Evolutionary conservation across 2,797 vertebrate species (phyloP), one percentile per base, ranked within the genome.

Genomic region (Semaprochilodus insignis): DNA sequence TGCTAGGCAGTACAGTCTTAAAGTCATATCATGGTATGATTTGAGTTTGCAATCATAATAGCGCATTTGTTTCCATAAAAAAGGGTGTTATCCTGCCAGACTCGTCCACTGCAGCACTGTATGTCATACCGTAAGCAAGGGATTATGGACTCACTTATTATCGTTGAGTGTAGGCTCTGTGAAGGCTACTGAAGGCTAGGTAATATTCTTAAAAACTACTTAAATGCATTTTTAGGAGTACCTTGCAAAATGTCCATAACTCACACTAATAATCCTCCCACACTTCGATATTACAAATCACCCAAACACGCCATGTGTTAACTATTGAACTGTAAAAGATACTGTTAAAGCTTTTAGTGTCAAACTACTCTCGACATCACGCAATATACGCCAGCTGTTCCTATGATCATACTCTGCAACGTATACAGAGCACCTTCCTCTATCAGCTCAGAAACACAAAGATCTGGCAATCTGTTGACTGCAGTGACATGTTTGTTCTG

Each of bases 31-130:
- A 52, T 16, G 23, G 19, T n/a, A 34, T 23, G 31, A 74, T 74
- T 74, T 57, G 19, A 23, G 55, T 57, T 74, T 31, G 51, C 16
- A 27, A 54, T 54, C 23, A 34, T 65, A 36, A 19, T 19, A 27
- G 7, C 44, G 27, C n/a, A 74, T 74, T 74, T 57, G 17, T 81
- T 59, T 76, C 65, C 55, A 75, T 48, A 59, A 81, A 81, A 75
- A 81, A 15, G 15, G 4, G 44, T n/a, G 21, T 13, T 15, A 44
- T 75, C 55, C 60, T 23, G 51, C 15, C 11, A 19, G 17, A 67
- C 27, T n/a, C 2, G 2, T 74, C 52, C 70, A 27, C 60, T 75
- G 48, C 60, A n/a, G 19, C 65, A 40, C 72, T 59, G 40, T 59
- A 15, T 59, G 52, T 52, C 25, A 25, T 31, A 54, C 48, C 70